phyloP scores from a whole-genome alignment of 2,113 vertebrate genomes.

The Gobiocypris rarus region DNA sequence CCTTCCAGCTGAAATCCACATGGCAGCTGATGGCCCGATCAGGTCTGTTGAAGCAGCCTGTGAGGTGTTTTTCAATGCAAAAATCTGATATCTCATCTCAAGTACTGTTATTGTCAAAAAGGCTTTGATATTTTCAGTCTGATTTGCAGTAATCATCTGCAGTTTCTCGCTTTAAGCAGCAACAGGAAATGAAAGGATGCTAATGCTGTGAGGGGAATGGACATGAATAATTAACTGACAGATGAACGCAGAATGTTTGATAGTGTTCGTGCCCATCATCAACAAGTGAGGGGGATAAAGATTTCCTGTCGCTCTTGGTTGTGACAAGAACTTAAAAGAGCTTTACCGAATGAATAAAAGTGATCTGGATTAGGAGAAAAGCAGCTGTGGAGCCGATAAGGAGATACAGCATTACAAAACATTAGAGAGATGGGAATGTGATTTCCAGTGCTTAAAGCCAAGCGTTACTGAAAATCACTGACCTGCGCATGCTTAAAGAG shows the following conservation, averaged over 20 bases:
- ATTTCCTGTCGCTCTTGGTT: background rate
- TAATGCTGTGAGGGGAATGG: conserved; percentile 27
- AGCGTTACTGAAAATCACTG: background rate
- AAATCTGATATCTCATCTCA: background rate
- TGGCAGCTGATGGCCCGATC: background rate
- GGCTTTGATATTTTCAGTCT: conserved; percentile 20
- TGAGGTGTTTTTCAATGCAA: conserved; percentile 1
- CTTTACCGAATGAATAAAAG: conserved; percentile 26
- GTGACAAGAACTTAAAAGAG: background rate
- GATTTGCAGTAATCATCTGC: background rate
- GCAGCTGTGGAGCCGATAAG: background rate
- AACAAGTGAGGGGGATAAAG: background rate
- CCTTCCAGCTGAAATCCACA: conserved; percentile 15
- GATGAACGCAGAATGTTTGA: background rate
- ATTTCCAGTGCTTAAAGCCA: background rate
- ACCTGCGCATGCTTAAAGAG: background rate
- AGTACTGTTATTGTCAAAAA: background rate
- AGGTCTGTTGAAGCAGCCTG: background rate
- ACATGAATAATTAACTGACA: conserved; percentile 28
- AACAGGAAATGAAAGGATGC: background rate
- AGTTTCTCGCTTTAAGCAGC: background rate
- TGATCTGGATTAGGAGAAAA: conserved; percentile 9
- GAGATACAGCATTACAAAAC: conserved; percentile 8
- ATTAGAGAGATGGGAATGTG: background rate
- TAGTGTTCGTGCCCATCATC: background rate